Evolutionary conservation across 2,113 vertebrate genomes (phyloP), one percentile per base, ranked within the genome.

Genomic region (Beaufortia kweichowensis): DNA sequence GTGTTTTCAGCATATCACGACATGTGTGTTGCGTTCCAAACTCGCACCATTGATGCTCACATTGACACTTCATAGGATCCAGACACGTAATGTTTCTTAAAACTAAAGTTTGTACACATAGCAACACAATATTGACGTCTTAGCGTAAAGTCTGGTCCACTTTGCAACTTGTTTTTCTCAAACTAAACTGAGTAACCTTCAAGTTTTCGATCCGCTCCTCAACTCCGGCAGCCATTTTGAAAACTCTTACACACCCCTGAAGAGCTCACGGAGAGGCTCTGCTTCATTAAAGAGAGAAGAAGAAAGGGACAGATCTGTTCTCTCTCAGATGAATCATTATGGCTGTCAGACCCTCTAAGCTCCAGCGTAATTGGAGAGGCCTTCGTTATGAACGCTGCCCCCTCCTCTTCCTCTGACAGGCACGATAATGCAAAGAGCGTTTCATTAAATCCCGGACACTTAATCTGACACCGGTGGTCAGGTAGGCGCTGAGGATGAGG

Each of bases 351-450:
- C 85, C 85, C 62, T 76, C 31, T 92, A 91, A 93, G 90, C 89
- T 88, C 90, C 88, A 81, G 86, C 88, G 84, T 94, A 94, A 93
- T 91, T 93, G 93, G 91, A 91, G 85, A 87, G 90, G 88, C 89
- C 92, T 91, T 91, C 91, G 91, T 91, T 93, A 92, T 90, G 90
- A 81, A 78, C 78, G 71, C 78, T 62, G 69, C 78, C 65, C 81
- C 78, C 76, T 60, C 75, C 55, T 62, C 76, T 46, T 39, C 26
- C 75, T 43, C 81, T 94, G 93, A 92, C 91, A 92, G 87, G 83
- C 91, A 91, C 75, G 93, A 93, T 94, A 94, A 94, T 93, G 85
- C 86, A 88, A 88, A 89, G 92, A 92, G 89, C 91, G 89, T 91
- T 94, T 92, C 93, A 93, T 89, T 91, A 93, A 93, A 92, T 92